phyloP scores from a whole-genome alignment of 2,113 vertebrate genomes.

The Lampris incognitus region DNA sequence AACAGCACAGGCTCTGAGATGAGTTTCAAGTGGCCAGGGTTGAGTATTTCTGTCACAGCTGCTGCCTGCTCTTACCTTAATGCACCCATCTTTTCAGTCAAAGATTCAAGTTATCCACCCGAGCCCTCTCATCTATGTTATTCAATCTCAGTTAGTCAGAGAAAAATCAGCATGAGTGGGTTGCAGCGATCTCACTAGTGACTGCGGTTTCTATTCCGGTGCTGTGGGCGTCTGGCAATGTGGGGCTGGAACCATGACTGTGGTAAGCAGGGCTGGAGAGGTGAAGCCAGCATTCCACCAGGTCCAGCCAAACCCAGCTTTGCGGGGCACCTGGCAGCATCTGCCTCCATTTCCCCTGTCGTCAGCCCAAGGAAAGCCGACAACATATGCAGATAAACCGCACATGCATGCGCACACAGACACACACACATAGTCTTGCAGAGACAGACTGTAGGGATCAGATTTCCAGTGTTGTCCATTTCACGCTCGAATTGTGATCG shows the following conservation, averaged over 20 bases:
- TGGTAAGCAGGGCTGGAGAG: conserved; percentile 46
- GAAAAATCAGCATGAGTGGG: not conserved
- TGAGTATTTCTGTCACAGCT: conserved; percentile 13
- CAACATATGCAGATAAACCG: not conserved
- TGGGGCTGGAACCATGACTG: conserved; percentile 44
- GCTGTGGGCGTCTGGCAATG: conserved; percentile 26
- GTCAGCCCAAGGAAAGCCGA: conserved; percentile 10
- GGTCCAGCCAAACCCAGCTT: conserved; percentile 41
- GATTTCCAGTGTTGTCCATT: conserved; percentile 21
- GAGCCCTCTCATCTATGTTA: conserved; percentile 2
- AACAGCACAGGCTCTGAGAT: not conserved
- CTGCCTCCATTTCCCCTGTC: conserved; percentile 28
- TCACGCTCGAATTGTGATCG: conserved; percentile 4
- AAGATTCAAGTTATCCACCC: conserved; percentile 1
- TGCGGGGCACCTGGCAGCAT: conserved; percentile 45
- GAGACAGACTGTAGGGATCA: conserved; percentile 15
- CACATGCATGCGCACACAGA: conserved; percentile 1
- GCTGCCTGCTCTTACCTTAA: conserved; percentile 7
- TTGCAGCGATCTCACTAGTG: not conserved
- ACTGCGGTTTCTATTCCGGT: conserved; percentile 12
- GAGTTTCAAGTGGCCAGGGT: conserved; percentile 4
- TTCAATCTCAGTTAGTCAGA: conserved; percentile 5
- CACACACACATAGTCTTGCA: conserved; percentile 7
- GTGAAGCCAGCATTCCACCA: conserved; percentile 56
- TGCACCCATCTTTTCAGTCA: not conserved